phyloP scores from a whole-genome alignment of 2,888 invertebrate species.

The Oxyteleia sp. region DNA sequence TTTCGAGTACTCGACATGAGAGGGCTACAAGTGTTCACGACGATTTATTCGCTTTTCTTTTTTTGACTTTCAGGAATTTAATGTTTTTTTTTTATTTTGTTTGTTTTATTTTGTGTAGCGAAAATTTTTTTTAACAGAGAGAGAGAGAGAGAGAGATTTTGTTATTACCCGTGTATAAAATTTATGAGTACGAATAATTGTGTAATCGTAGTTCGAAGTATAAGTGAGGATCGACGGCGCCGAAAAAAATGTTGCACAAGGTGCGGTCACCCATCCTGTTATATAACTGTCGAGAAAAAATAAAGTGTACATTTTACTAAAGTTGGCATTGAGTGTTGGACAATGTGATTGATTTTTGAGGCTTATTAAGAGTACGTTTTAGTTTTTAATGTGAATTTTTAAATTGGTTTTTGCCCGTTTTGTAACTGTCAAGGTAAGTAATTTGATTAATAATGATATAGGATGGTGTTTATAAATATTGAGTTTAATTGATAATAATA shows the following conservation, averaged over 20 bases:
- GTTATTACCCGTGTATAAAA: constrained; percentile 69
- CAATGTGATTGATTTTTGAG: too few relatives aligned
- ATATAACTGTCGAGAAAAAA: constrained; percentile 65
- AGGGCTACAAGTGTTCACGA: constrained; percentile 61
- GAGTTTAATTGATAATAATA: too few relatives aligned
- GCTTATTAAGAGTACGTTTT: too few relatives aligned
- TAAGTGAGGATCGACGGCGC: constrained; percentile 57
- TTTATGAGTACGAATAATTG: constrained; percentile 68
- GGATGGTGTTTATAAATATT: too few relatives aligned
- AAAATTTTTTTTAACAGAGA: too few relatives aligned
- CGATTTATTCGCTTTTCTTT: constrained; percentile 31
- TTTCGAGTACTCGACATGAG: constrained; percentile 64
- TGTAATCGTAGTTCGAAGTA: constrained; percentile 67
- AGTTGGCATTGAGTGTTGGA: neutral
- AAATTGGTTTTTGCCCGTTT: too few relatives aligned
- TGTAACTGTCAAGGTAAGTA: too few relatives aligned
- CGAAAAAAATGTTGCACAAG: constrained; percentile 62
- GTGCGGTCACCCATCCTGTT: constrained; percentile 53
- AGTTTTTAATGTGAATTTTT: too few relatives aligned
- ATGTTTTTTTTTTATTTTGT: neutral
- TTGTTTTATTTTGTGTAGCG: constrained; percentile 15
- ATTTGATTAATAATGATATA: too few relatives aligned
- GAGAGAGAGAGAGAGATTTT: constrained; percentile 37
- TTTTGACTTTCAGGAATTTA: neutral
- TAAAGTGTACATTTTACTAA: constrained; percentile 69